phyloP scores from a whole-genome alignment of 2,888 invertebrate genomes.

The Archips crataeganus region DNA sequence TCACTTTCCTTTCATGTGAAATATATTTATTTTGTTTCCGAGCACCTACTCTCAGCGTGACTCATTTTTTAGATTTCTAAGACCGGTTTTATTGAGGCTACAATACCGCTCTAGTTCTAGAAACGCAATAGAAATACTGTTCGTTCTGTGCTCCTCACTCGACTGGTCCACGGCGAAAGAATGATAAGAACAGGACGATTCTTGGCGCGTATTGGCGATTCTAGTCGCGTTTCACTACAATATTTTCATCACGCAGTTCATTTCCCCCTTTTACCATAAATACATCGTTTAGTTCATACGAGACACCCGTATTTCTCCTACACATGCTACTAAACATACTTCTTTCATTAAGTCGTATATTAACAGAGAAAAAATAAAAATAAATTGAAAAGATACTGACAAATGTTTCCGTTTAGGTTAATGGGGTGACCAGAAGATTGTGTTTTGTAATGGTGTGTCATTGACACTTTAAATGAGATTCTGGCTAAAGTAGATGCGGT shows the following conservation, averaged over 20 bases:
- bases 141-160: not conserved
- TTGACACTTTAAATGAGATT: not conserved
- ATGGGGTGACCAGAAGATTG: conserved; percentile 5
- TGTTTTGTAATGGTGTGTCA: not conserved
- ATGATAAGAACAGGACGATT: not conserved
- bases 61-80: conserved; percentile 4
- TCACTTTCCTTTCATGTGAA: conserved; percentile 9
- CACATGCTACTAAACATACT: conserved; percentile 19
- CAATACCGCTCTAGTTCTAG: conserved; percentile 13
- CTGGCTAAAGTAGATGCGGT: not conserved
- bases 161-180: not conserved
- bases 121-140: not conserved
- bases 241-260: conserved; percentile 31
- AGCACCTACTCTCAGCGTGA: not conserved
- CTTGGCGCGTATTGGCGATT: conserved; percentile 18
- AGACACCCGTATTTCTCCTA: conserved; percentile 27
- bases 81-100: conserved; percentile 8
- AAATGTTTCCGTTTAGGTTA: conserved; percentile 8
- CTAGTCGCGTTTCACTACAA: conserved; percentile 23
- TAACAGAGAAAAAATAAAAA: conserved; percentile 1
- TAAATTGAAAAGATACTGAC: not conserved
- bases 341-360: conserved; percentile 12
- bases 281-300: conserved; percentile 31
- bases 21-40: not conserved
- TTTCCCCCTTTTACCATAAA: conserved; percentile 41